These are phyloP conservation scores for Philotrypesis tridentata DNA, from an alignment of 1,140 invertebrate genomes.

Conservation along the genomic window DNA sequence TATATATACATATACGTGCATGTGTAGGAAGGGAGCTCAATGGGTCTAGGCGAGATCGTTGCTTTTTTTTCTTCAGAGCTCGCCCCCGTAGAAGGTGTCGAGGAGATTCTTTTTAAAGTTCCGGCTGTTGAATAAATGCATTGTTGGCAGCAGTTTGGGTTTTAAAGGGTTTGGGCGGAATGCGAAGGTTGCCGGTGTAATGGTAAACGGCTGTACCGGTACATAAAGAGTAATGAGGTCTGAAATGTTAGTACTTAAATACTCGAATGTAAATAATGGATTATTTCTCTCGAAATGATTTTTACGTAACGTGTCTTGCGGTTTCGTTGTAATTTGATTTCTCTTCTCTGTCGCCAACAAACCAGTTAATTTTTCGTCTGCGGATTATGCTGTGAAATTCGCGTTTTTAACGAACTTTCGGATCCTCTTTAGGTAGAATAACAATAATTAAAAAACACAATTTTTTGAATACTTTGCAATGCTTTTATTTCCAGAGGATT, in stretches of 20 bases:
- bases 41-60: background rate
- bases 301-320: too few relatives aligned
- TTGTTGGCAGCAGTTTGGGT: background rate
- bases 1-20: background rate
- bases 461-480: background rate
- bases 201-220: too few relatives aligned
- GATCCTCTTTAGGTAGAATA: too few relatives aligned
- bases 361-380: too few relatives aligned
- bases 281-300: too few relatives aligned
- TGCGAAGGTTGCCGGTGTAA: background rate
- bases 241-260: too few relatives aligned
- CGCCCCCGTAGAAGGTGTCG: conserved; percentile 5
- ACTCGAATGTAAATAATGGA: too few relatives aligned
- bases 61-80: background rate
- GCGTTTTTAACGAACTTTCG: too few relatives aligned
- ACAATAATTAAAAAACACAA: background rate
- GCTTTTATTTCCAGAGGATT: background rate
- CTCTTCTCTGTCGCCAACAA: too few relatives aligned
- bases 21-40: background rate
- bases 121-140: background rate
- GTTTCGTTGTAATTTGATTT: too few relatives aligned
- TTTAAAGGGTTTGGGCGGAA: background rate
- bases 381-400: too few relatives aligned
- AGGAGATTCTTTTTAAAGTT: background rate
- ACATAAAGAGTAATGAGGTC: too few relatives aligned